Base-by-base conservation (phyloP, 2,113 vertebrate genomes). In the Toxostoma redivivum region DNA sequence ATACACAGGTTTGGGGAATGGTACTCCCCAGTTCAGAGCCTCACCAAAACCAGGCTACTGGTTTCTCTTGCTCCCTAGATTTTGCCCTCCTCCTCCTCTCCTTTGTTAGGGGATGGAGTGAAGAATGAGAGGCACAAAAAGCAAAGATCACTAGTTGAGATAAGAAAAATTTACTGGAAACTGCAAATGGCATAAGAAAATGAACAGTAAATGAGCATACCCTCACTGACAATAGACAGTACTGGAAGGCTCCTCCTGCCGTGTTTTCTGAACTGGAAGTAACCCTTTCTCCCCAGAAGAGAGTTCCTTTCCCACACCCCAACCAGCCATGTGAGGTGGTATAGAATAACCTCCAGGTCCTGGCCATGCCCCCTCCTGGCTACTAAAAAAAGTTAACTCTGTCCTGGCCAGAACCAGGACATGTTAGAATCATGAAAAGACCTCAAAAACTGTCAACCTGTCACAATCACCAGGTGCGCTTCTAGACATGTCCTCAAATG, bases 61-160 rank as follows among this genome's bases (percentile, higher is more conserved):
- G 10, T 58, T 12, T 58, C 37, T 58, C 23, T 45, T 0, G 0
- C 12, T 51, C 9, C 11, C 6, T 5, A 3, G 6, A 2, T 38
- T 66, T 66, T 38, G 5, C 15, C 13, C 3, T n/a, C 19, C 5
- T n/a, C 19, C 5, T 12, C 5, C 11, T n/a, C 15, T 28, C 5
- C 24, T 38, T 40, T 51, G 10, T 15, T 6, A 31, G 20, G 44
- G 19, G 15, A 44, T 51, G 12, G 15, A 57, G 11, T 56, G 21
- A n/a, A 42, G 16, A 23, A 51, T 7, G 0, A 3, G 33, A 58
- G 33, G 10, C 27, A 45, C 5, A 65, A 51, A 88, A 13, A 25
- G 1, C 5, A 51, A 66, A 58, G 27, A 38, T 64, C 17, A 27
- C 18, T 24, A 11, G 10, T 5, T 72, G 27, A 72, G 51, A 20